Percentiles rank a stretch among this genome's conserved stretches.
These are phyloP conservation scores for Emydoidea blandingii DNA, from an alignment of 2,797 vertebrate genomes.

Conservation along the genomic window DNA sequence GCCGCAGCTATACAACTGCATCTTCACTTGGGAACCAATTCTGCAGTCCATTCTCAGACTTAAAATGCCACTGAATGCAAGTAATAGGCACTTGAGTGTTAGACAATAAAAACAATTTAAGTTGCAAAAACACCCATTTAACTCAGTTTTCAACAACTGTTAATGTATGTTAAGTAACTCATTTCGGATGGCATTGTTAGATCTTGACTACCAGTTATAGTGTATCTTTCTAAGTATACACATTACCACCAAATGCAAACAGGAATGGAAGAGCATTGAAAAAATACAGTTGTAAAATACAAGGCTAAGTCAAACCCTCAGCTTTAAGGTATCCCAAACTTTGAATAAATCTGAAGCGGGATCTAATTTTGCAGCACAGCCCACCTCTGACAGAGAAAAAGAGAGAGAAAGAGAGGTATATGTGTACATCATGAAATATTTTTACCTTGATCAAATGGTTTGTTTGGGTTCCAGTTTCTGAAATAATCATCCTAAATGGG, in stretches of 20 bases:
- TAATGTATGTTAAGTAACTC: background rate
- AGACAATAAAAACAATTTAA: background rate
- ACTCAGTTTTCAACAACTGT: constrained; percentile 9
- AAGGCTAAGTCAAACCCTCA: constrained; percentile 27
- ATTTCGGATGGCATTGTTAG: background rate
- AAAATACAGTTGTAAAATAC: background rate
- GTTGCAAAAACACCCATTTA: background rate
- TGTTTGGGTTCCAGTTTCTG: constrained; percentile 95
- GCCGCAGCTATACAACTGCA: background rate
- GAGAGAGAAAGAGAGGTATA: background rate
- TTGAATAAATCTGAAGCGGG: constrained; percentile 22
- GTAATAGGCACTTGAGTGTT: background rate
- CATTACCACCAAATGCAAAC: background rate
- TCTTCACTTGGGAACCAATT: background rate
- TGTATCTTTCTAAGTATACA: background rate
- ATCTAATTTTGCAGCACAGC: background rate
- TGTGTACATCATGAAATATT: background rate
- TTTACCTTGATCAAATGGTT: constrained; percentile 93
- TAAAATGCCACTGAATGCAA: background rate
- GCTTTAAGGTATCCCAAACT: constrained; percentile 20
- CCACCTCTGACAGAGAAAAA: background rate
- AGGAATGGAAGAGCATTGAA: background rate
- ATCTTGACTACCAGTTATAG: background rate
- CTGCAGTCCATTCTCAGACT: background rate
- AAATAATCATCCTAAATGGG: constrained; percentile 92